These are phyloP conservation scores for Macrosoma leucophasiata DNA, from an alignment of 2,888 invertebrate genomes.

Conservation along the genomic window DNA sequence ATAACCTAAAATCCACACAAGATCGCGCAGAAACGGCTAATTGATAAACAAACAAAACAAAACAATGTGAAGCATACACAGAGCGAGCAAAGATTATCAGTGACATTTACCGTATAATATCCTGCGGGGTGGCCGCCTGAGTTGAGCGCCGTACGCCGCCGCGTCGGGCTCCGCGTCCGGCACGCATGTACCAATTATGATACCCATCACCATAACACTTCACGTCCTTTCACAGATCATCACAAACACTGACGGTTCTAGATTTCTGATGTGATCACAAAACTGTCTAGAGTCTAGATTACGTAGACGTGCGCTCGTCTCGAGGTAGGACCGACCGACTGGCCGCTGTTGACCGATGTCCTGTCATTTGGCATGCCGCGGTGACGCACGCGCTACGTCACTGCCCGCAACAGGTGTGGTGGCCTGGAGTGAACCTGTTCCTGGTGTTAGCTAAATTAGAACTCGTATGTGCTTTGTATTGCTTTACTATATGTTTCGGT, in stretches of 20 bases:
- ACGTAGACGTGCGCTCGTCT: slow-evolving; percentile 15
- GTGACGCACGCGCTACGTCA: too few relatives aligned
- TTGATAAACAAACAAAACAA: too few relatives aligned
- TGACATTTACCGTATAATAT: slow-evolving; percentile 64
- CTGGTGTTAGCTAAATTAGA: too few relatives aligned
- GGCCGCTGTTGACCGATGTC: slow-evolving; percentile 4
- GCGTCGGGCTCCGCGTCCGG: slow-evolving; percentile 79
- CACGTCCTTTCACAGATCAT: slow-evolving; percentile 27
- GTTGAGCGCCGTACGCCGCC: slow-evolving; percentile 58
- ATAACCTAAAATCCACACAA: too few relatives aligned
- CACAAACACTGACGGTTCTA: slow-evolving; percentile 29
- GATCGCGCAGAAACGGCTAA: too few relatives aligned
- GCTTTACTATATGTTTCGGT: too few relatives aligned
- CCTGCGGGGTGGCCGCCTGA: slow-evolving; percentile 57
- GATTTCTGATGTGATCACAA: too few relatives aligned
- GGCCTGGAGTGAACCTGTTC: too few relatives aligned
- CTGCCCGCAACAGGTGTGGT: too few relatives aligned
- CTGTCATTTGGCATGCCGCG: slow-evolving; percentile 16
- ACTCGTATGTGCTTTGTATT: too few relatives aligned
- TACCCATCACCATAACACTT: slow-evolving; percentile 75
- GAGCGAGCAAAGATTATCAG: too few relatives aligned
- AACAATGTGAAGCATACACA: not conserved
- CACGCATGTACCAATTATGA: slow-evolving; percentile 83
- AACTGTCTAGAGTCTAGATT: slow-evolving; percentile 8
- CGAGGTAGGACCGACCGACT: slow-evolving; percentile 8